A percentile compares a stretch with the other conserved stretches of the same genome.
Conservation (phyloP, 2,797 vertebrate species). For the Acanthis flammea region DNA sequence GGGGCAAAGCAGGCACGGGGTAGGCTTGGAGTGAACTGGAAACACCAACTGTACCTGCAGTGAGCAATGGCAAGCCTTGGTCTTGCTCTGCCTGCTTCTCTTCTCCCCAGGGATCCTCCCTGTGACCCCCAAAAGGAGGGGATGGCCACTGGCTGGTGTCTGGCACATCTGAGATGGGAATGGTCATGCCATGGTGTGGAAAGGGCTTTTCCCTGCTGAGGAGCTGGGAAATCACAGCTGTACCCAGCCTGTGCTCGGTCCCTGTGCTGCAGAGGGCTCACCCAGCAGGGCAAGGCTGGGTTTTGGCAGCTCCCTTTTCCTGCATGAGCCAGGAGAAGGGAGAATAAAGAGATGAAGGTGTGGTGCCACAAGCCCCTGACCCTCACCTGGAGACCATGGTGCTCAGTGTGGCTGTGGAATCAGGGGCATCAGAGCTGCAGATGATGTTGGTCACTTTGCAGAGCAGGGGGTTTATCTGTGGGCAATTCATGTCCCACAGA, state of each 20-base stretch:
- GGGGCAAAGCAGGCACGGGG: background rate
- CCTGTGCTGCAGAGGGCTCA: fast-evolving
- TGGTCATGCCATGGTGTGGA: fast-evolving
- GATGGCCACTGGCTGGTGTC: fast-evolving
- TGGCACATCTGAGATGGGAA: fast-evolving
- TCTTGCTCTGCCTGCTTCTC: background rate
- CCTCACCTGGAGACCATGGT: background rate
- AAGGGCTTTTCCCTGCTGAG: background rate
- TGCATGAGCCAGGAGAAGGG: fast-evolving
- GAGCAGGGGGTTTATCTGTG: constrained; percentile 24
- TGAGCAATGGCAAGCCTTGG: background rate
- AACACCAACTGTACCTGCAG: background rate
- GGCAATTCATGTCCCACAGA: constrained; percentile 34
- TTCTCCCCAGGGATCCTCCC: background rate
- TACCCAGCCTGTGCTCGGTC: fast-evolving
- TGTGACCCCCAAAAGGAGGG: fast-evolving
- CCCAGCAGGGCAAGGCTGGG: background rate
- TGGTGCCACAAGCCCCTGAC: background rate
- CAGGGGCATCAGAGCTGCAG: background rate
- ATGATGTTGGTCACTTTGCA: background rate
- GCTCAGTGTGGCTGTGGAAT: fast-evolving
- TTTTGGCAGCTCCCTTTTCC: background rate
- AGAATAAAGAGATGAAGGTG: background rate
- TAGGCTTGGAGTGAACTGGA: background rate
- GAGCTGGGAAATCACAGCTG: fast-evolving